Base-by-base conservation (phyloP, 37 sponge, comb jelly and placozoan species). In the Axinella damicornis region DNA sequence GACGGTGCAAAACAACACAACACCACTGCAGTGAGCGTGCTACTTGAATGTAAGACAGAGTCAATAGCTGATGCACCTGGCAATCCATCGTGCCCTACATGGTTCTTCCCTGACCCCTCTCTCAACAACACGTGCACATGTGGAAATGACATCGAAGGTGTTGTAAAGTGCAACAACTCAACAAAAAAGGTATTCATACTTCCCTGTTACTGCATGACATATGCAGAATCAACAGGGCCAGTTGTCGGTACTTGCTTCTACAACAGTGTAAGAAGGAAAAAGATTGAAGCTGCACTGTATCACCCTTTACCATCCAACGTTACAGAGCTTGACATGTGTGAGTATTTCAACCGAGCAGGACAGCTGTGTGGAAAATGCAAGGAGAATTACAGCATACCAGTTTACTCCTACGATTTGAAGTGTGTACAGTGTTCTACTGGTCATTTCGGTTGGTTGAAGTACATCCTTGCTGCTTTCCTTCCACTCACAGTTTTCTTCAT, bases 311-410 rank as follows among this genome's bases (percentile, higher is more conserved):
- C 17, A 16, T 27, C 25, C 38, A 37, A 76, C n/a, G 2, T 22
- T 0, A 25, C 22, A 22, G 38, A 76, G 46, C 15, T 56, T 67
- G 33, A 53, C 9, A 46, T 85, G 40, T 90, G 91, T 80, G 68
- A 38, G 4, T 13, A 57, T 31, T 41, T 65, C 30, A 86, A 90
- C 27, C 39, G 94, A 30, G 41, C 41, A 24, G 87, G 84, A 20
- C 57, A 25, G 20, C 53, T 94, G 19, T 94, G 90, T 73, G 90
- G 94, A 12, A 65, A 73, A 24, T 94, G 94, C 74, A 19, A 31
- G 39, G 33, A 12, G 5, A 36, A 36, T 16, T 73, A 87, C 31
- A 60, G 61, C 37, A 74, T 76, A 17, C 38, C 78, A 16, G 73
- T 74, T 34, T 89, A 89, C 32, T 82, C 84, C 1, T 83, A 53